These are phyloP conservation scores for Mionectes macconnelli DNA, from an alignment of 2,113 vertebrate genomes.

Conservation along the genomic window DNA sequence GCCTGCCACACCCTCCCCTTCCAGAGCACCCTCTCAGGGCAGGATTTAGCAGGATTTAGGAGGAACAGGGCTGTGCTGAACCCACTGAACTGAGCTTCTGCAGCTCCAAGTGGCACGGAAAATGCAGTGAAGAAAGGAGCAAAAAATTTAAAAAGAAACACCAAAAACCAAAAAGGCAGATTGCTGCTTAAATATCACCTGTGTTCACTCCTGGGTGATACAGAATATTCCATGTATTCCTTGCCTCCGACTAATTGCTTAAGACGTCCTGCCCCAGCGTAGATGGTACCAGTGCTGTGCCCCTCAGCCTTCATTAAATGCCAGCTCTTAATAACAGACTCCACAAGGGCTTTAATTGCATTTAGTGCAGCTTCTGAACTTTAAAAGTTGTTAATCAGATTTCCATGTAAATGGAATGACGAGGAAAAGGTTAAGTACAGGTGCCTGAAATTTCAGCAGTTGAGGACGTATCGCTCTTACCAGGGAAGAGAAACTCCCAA, in stretches of 20 bases:
- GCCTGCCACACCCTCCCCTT: background rate
- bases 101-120: background rate
- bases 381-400: slow-evolving; percentile 84
- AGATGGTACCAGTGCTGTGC: slow-evolving; percentile 73
- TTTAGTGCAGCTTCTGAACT: slow-evolving; percentile 88
- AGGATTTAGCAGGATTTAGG: too few relatives aligned
- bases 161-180: background rate
- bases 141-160: background rate
- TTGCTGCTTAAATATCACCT: slow-evolving; percentile 68
- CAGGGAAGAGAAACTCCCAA: slow-evolving; percentile 52
- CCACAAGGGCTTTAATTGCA: slow-evolving; percentile 86
- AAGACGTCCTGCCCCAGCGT: slow-evolving; percentile 76
- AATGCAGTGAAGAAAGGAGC: background rate
- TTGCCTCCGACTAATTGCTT: slow-evolving; percentile 81
- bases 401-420: slow-evolving; percentile 76
- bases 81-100: background rate
- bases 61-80: background rate
- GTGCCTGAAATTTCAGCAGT: slow-evolving; percentile 76
- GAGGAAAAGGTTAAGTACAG: slow-evolving; percentile 83
- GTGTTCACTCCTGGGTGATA: slow-evolving; percentile 59
- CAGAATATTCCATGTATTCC: slow-evolving; percentile 64
- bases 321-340: slow-evolving; percentile 86
- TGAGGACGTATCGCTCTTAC: slow-evolving; percentile 70
- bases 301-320: slow-evolving; percentile 86
- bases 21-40: background rate